Conservation (phyloP, 2,888 invertebrate species). For the Coleophora deauratella region DNA sequence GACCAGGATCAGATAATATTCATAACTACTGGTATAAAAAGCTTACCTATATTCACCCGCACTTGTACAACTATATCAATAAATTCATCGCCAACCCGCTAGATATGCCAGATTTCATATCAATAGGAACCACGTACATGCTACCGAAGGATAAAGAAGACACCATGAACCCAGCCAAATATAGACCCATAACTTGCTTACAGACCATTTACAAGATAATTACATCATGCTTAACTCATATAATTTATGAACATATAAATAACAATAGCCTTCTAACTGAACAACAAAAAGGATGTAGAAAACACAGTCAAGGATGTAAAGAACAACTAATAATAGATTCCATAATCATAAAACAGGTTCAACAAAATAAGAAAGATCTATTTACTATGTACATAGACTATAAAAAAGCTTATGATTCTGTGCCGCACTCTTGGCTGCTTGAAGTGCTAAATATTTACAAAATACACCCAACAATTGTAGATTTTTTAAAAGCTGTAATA, state of each 20-base stretch:
- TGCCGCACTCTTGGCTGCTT: conserved; percentile 19
- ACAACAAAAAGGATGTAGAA: conserved; percentile 4
- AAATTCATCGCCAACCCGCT: conserved; percentile 7
- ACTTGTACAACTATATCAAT: conserved; percentile 8
- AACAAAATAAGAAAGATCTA: conserved; percentile 8
- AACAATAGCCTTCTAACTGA: no score
- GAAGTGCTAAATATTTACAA: conserved; percentile 15
- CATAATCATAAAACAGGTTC: conserved; percentile 7
- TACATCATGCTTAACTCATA: conserved; percentile 14
- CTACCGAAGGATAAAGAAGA: conserved; percentile 9
- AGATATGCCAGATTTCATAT: conserved; percentile 10
- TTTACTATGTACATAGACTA: conserved; percentile 18
- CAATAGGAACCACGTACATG: conserved; percentile 17
- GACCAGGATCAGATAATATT: conserved; percentile 16
- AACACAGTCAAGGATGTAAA: conserved; percentile 1
- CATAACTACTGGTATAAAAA: no score
- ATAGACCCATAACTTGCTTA: conserved; percentile 9
- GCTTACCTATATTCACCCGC: conserved; percentile 8
- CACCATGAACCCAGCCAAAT: conserved; percentile 2
- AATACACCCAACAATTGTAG: conserved; percentile 14
- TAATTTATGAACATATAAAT: conserved; percentile 14
- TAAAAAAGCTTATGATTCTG: conserved; percentile 19
- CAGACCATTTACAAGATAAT: no score
- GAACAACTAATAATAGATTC: conserved; percentile 8
- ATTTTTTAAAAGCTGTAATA: conserved; percentile 5